These are phyloP conservation scores for Antheraea assamensis DNA, from an alignment of 2,888 invertebrate genomes.

Conservation along the genomic window DNA sequence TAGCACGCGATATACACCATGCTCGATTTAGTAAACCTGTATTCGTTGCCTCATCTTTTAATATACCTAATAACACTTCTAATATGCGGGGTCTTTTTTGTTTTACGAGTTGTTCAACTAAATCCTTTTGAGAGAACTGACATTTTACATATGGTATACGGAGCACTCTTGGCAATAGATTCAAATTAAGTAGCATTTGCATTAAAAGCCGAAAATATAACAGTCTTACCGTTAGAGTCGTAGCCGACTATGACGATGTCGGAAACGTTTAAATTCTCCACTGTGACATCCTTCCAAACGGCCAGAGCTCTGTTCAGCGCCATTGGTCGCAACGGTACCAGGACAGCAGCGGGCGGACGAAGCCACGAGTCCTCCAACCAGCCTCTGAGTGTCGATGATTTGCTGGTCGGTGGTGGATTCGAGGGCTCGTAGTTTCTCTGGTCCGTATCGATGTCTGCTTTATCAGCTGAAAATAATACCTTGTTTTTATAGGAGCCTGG, in stretches of 20 bases:
- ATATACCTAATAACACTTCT: neutral
- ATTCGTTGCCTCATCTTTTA: neutral
- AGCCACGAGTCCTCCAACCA: conserved; percentile 77
- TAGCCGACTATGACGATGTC: conserved; percentile 75
- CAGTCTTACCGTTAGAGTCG: conserved; percentile 67
- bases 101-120: neutral
- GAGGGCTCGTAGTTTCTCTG: conserved; percentile 43
- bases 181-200: neutral
- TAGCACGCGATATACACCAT: conserved; percentile 9
- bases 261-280: conserved; percentile 58
- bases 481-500: conserved; percentile 25
- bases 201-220: neutral
- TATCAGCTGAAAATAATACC: conserved; percentile 43
- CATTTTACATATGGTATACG: no score
- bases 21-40: neutral
- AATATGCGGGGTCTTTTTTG: neutral
- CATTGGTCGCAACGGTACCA: conserved; percentile 68
- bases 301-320: conserved; percentile 67
- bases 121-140: neutral
- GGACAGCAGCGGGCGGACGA: conserved; percentile 68
- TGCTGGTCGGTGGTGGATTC: conserved; percentile 36
- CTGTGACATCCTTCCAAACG: conserved; percentile 68
- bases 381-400: conserved; percentile 57
- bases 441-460: conserved; percentile 39
- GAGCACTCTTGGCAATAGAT: neutral